Evolutionary conservation across 1,140 invertebrate species (phyloP).

Genomic region (Rhopalosiphum padi): DNA sequence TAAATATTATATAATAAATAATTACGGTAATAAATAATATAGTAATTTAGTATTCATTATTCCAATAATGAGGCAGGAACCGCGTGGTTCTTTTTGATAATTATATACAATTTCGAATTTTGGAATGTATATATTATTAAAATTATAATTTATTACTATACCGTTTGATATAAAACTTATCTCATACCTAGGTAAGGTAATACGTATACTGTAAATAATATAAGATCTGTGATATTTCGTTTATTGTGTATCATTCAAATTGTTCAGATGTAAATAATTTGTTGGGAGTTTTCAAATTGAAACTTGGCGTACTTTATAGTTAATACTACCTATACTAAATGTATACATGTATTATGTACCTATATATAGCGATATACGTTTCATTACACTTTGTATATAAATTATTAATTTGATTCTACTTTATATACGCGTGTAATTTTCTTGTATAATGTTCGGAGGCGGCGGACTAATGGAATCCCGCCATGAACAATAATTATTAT

Average conservation of each 20-base stretch:
- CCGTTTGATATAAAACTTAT: too few species aligned
- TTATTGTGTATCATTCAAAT: neutral
- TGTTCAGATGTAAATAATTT: neutral
- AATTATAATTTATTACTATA: neutral
- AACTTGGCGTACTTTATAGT: neutral
- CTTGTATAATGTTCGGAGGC: neutral
- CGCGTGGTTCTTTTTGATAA: neutral
- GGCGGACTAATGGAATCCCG: too few species aligned
- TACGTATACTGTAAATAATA: neutral
- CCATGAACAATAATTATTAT: neutral
- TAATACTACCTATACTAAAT: neutral
- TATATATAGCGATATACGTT: neutral
- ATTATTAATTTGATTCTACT: neutral
- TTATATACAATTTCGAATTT: neutral
- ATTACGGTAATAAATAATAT: neutral
- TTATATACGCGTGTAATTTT: neutral
- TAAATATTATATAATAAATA: neutral
- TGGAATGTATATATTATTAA: neutral
- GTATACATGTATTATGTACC: neutral
- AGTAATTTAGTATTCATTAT: slow-evolving; percentile 8
- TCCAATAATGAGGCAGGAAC: neutral
- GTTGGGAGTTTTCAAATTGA: neutral
- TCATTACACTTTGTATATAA: neutral
- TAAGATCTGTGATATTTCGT: neutral
- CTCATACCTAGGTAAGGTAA: neutral